Percentiles rank a stretch among this genome's conserved stretches.
phyloP scores from a whole-genome alignment of 2,888 invertebrate genomes.

The Sialis lutaria region DNA sequence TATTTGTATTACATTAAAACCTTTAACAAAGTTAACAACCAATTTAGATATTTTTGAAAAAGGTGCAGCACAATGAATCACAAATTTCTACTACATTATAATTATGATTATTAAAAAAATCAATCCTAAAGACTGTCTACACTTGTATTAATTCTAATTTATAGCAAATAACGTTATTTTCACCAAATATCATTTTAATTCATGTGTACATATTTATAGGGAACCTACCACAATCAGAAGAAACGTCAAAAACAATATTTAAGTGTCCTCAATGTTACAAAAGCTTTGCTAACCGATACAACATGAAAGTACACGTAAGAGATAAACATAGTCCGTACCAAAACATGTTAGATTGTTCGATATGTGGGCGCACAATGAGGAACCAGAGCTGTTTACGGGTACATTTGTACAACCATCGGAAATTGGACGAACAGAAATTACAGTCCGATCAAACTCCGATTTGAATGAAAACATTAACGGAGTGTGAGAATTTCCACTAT shows the following conservation, averaged over 20 bases:
- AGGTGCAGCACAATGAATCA: no score
- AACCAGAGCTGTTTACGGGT: slow-evolving; percentile 44
- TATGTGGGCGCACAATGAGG: slow-evolving; percentile 50
- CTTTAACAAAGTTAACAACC: no score
- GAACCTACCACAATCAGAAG: background rate
- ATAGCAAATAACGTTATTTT: no score
- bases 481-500: no score
- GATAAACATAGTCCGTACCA: slow-evolving; percentile 53
- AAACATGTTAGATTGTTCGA: slow-evolving; percentile 46
- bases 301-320: slow-evolving; percentile 51
- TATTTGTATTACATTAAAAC: no score
- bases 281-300: slow-evolving; percentile 47
- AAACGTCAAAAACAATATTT: slow-evolving; percentile 1
- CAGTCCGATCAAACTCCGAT: no score
- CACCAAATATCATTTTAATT: background rate
- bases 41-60: no score
- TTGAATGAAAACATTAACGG: no score
- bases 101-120: no score
- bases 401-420: slow-evolving; percentile 47
- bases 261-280: slow-evolving; percentile 40
- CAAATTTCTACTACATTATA: no score
- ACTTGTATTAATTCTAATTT: no score
- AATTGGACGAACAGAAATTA: slow-evolving; percentile 21
- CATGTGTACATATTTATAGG: background rate
- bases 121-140: no score